Evolutionary conservation across 2,888 invertebrate genomes (phyloP).

Genomic region (Xanthia togata): DNA sequence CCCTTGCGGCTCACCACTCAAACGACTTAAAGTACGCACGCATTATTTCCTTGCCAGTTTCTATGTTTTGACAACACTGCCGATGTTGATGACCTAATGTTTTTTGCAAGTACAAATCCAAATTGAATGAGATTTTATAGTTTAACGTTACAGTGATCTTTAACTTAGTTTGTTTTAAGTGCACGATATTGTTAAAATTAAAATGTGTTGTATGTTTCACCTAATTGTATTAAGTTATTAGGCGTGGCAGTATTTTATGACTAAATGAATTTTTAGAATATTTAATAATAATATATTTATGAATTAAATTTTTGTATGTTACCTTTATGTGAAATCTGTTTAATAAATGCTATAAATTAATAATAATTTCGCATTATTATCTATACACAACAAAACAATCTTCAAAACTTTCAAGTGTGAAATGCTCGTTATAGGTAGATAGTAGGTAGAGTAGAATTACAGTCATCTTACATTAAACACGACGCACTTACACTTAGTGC

Average conservation of each 20-base stretch:
- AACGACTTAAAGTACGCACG: conserved; percentile 85
- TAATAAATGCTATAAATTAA: conserved; percentile 89
- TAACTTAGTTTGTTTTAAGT: conserved; percentile 89
- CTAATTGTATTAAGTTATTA: conserved; percentile 89
- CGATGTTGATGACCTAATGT: conserved; percentile 86
- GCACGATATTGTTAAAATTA: conserved; percentile 89
- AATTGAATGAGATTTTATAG: conserved; percentile 89
- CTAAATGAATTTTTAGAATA: conserved; percentile 82
- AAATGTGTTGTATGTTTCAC: conserved; percentile 89
- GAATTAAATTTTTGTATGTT: conserved; percentile 87
- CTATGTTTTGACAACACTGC: conserved; percentile 89
- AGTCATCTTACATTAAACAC: conserved; percentile 72
- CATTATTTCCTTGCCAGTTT: conserved; percentile 89
- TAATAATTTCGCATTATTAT: conserved; percentile 87
- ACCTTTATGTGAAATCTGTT: conserved; percentile 89
- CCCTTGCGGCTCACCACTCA: conserved; percentile 73
- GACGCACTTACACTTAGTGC: conserved; percentile 76
- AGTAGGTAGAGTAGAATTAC: conserved; percentile 48
- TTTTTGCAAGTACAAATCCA: conserved; percentile 89
- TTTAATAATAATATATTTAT: conserved; percentile 88
- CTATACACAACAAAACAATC: conserved; percentile 76
- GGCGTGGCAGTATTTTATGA: conserved; percentile 88
- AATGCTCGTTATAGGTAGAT: conserved; percentile 32
- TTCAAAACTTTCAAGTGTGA: conserved; percentile 59
- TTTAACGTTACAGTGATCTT: conserved; percentile 89